Base-by-base conservation (phyloP, 2,113 vertebrate genomes). In the Microtus richardsoni region DNA sequence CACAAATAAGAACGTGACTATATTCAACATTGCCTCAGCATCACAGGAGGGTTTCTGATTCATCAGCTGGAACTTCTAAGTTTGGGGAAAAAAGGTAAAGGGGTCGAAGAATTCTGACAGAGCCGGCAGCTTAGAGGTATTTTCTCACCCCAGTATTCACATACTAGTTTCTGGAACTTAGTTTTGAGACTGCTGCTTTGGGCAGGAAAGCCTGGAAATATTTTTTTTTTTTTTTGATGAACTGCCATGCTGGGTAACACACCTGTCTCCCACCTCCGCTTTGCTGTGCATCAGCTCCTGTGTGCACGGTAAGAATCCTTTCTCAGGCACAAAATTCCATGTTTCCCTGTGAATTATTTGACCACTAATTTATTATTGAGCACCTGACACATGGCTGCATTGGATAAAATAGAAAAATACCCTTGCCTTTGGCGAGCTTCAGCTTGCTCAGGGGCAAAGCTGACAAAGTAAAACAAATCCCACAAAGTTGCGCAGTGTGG, bases 381-480 rank as follows among this genome's bases (percentile, higher is more conserved):
- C 24, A 79, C 39, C 64, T 49, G 22, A 26, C 47, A 21, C 12
- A 4, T 47, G 44, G 3, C 10, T 22, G 11, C 44, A 73, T 17
- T 79, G 54, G 30, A 28, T 33, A 41, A 49, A 78, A 39, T 26
- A 70, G 75, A 79, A 36, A 49, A 79, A 89, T 79, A 36, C 7
- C 4, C 8, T 24, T 28, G 2, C 30, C 87, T 14, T 64, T 21
- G 0, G 0, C 0, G 1, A 66, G 47, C 30, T 86, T 75, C 41
- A 2, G 13, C 11, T 52, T 87, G 30, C 7, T 52, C 14, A 7
- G 7, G 12, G 28, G 39, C 80, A 58, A n/a, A 44, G 41, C 11
- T 17, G 10, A 28, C 58, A 33, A 84, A 39, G 19, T 58, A 74
- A 86, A 86, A 28, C 28, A 33, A 58, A 60, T 21, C 28, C 58